Evolutionary conservation across 2,888 invertebrate genomes (phyloP), one percentile per base, ranked within the genome.

Genomic region (Punctoribates punctum): DNA sequence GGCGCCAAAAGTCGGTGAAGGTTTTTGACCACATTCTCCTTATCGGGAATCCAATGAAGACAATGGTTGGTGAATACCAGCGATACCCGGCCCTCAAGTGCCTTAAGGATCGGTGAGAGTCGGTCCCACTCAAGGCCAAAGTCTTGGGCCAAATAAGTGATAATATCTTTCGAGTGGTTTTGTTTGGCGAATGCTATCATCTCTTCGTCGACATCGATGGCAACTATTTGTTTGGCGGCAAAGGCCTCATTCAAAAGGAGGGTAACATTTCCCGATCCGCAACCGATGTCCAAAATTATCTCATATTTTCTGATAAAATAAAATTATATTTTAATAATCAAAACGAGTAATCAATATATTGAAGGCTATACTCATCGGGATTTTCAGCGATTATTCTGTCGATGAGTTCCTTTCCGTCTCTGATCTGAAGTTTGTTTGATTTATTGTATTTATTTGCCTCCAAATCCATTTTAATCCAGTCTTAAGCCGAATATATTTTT

Each of bases 21-120:
- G 23, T 70, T 70, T 70, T 70, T 70, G 20, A 42, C 38, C 6
- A 23, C 42, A 70, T 70, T 70, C 9, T 70, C 70, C 34, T 70
- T 70, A 20, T 70, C 5, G 3, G 5, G 1, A 23, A 70, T 70
- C 70, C 70, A 70, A 70, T 70, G 70, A 1, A 70, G 38, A 38
- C 38, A 38, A 42, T 70, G 20, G n/a, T 70, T 70, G 1, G 42
- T 20, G 20, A 70, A 42, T 15, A 70, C 42, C 2, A 70, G 20
- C 13, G 70, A 70, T 20, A 70, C 70, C 23, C 29, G 42, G 13
- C 23, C 38, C 11, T 70, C 70, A 17, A 70, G 70, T 20, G 38
- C 1, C 17, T 15, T 20, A 13, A 70, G 3, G 5, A 38, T 8
- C 2, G 38, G 70, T 0, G 20, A 42, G n/a, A 70, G 42, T 4